phyloP scores from a whole-genome alignment of 2,888 invertebrate genomes.

The Drosophila bunnanda region DNA sequence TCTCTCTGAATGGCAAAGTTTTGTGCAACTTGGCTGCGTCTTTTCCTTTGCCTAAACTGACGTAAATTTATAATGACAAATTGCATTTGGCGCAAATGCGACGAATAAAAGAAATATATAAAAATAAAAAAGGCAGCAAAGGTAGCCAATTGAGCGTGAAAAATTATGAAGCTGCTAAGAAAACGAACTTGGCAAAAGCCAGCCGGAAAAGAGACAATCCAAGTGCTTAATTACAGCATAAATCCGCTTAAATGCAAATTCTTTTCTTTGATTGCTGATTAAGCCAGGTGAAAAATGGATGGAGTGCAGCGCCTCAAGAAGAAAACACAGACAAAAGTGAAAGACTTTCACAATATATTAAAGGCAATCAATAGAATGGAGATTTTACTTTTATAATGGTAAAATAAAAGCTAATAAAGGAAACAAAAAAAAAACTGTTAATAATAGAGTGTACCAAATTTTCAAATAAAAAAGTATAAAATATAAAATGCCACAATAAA shows the following conservation, averaged over 20 bases:
- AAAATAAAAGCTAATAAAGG: too few species aligned
- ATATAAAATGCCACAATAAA: not conserved
- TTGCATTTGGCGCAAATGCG: slow-evolving; percentile 77
- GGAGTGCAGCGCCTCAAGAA: not conserved
- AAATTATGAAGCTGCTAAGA: slow-evolving; percentile 67
- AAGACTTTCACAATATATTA: slow-evolving; percentile 17
- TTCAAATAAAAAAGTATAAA: not conserved
- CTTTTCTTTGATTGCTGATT: slow-evolving; percentile 32
- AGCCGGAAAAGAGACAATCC: slow-evolving; percentile 45
- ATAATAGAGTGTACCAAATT: not conserved
- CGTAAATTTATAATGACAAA: slow-evolving; percentile 82
- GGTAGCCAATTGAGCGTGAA: slow-evolving; percentile 75
- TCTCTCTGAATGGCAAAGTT: slow-evolving; percentile 24
- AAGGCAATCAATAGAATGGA: slow-evolving; percentile 4
- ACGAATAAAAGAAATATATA: slow-evolving; percentile 45
- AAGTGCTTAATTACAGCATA: slow-evolving; percentile 61
- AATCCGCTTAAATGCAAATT: slow-evolving; percentile 68
- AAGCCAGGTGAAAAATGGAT: slow-evolving; percentile 22
- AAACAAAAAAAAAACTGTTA: not conserved
- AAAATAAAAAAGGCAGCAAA: slow-evolving; percentile 33
- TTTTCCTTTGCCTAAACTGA: slow-evolving; percentile 72
- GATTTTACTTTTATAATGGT: not conserved
- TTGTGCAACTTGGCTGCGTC: slow-evolving; percentile 33
- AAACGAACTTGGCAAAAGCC: slow-evolving; percentile 40
- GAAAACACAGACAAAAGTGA: slow-evolving; percentile 9